Conservation (phyloP, 2,888 invertebrate species). For the Mythimna pallens region DNA sequence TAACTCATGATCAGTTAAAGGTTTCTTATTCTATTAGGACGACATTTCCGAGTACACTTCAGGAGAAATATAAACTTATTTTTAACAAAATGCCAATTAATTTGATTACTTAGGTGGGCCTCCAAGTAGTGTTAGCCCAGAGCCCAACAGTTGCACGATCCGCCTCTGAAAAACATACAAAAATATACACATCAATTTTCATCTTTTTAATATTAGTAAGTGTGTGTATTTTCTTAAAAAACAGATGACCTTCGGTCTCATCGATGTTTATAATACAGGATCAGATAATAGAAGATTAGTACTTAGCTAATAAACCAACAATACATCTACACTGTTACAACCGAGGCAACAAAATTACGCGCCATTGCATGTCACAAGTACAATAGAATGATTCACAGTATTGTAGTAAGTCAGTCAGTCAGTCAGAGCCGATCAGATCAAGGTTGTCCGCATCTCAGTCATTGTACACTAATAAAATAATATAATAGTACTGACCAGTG, state of each 20-base stretch:
- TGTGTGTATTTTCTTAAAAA: background rate
- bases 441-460: constrained; percentile 47
- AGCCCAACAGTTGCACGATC: no score
- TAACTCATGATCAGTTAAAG: no score
- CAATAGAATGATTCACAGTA: constrained; percentile 57
- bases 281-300: constrained; percentile 1
- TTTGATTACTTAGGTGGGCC: no score
- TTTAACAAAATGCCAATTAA: no score
- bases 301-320: constrained; percentile 22
- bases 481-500: constrained; percentile 33
- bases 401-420: constrained; percentile 53
- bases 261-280: background rate
- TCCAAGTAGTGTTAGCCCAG: no score
- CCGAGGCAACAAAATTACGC: constrained; percentile 28
- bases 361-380: constrained; percentile 42
- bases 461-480: constrained; percentile 52
- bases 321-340: constrained; percentile 14
- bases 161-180: no score
- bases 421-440: constrained; percentile 41
- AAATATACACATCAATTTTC: no score
- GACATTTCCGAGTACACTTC: no score
- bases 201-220: no score
- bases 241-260: background rate
- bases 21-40: no score
- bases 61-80: no score